These are phyloP conservation scores for Clupea harengus DNA, from an alignment of 2,113 vertebrate genomes.

Conservation along the genomic window DNA sequence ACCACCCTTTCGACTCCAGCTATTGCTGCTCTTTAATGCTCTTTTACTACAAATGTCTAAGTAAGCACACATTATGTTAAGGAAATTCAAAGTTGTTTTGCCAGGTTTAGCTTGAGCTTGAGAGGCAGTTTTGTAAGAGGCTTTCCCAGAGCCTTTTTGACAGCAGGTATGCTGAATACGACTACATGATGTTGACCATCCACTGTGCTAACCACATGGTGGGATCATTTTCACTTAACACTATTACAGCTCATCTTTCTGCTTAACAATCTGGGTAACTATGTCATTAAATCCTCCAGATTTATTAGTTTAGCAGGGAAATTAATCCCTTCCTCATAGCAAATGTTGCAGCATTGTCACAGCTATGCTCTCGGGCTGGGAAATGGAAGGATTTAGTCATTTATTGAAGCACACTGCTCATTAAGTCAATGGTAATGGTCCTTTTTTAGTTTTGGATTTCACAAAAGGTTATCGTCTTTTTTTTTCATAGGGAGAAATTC, in stretches of 20 bases:
- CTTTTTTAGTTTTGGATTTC: background rate
- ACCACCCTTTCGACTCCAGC: background rate
- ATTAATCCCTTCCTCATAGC: constrained; percentile 27
- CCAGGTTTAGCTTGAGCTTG: background rate
- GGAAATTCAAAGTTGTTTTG: background rate
- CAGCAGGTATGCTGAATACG: background rate
- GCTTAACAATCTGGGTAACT: constrained; percentile 28
- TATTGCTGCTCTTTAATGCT: background rate
- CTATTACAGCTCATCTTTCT: constrained; percentile 11
- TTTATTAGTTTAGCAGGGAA: constrained; percentile 26
- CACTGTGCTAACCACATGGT: background rate
- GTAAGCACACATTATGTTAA: background rate
- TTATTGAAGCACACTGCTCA: constrained; percentile 2
- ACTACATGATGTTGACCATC: background rate
- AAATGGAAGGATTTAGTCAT: background rate
- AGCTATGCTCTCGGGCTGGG: background rate
- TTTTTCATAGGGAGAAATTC: background rate
- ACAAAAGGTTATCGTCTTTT: background rate
- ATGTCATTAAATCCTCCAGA: constrained; percentile 31
- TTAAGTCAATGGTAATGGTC: background rate
- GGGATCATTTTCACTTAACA: constrained; percentile 28
- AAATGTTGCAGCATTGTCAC: constrained; percentile 12
- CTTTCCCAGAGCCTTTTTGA: background rate
- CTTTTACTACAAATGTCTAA: background rate
- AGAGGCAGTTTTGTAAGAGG: background rate